Percentiles rank a stretch among this genome's conserved stretches.
Evolutionary conservation across 1,140 invertebrate species (phyloP).

Genomic region (Bathynomus jamesi): DNA sequence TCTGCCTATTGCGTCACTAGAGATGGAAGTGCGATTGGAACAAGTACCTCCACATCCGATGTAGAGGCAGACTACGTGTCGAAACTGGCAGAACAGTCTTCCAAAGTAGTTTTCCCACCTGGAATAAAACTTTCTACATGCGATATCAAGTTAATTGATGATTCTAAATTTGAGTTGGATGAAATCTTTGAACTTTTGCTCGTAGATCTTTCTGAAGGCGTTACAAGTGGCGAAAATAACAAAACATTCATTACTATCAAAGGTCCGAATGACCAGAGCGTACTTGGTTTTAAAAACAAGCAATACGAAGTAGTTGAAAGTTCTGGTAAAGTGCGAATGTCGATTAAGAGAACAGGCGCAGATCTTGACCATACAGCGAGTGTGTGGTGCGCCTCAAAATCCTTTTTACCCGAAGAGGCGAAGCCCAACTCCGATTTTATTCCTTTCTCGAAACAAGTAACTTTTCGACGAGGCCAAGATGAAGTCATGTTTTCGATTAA

Average conservation of each 20-base stretch:
- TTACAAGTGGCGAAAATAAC: conserved; percentile 14
- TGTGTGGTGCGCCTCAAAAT: conserved; percentile 25
- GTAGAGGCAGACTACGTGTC: conserved; percentile 44
- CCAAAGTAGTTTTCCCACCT: conserved; percentile 40
- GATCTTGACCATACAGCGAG: conserved; percentile 26
- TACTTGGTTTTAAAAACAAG: conserved; percentile 14
- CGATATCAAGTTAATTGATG: conserved; percentile 45
- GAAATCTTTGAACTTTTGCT: conserved; percentile 44
- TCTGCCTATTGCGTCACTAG: conserved; percentile 29
- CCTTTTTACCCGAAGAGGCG: conserved; percentile 9
- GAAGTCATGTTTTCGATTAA: conserved; percentile 16
- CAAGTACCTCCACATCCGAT: not conserved
- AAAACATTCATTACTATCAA: conserved; percentile 20
- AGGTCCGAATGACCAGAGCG: conserved; percentile 31
- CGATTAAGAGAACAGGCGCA: conserved; percentile 19
- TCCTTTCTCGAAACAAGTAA: conserved; percentile 17
- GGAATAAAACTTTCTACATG: conserved; percentile 42
- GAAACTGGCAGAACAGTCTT: conserved; percentile 41
- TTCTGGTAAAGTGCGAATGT: conserved; percentile 11
- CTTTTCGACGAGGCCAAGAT: conserved; percentile 6
- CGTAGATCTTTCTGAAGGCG: conserved; percentile 36
- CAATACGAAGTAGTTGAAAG: conserved; percentile 21
- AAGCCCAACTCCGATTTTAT: conserved; percentile 22
- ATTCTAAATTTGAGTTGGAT: conserved; percentile 44
- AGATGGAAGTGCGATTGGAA: conserved; percentile 27